These are phyloP conservation scores for Brachionus rotundiformis DNA, from an alignment of 1,140 invertebrate species.

Conservation along the genomic window DNA sequence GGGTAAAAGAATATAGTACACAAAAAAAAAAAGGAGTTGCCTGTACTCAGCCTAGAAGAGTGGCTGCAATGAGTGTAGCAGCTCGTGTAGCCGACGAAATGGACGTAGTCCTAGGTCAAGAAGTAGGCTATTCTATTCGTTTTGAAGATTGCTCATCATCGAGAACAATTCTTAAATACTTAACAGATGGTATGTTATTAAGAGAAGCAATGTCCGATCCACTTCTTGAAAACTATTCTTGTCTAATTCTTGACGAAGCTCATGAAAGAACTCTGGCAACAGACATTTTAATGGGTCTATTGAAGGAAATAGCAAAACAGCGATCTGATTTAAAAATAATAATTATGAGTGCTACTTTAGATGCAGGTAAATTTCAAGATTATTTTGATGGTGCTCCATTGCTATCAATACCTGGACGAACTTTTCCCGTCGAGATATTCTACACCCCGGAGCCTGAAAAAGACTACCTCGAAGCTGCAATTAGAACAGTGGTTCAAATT, in stretches of 20 bases:
- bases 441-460: conserved; percentile 97
- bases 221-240: conserved; percentile 89
- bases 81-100: conserved; percentile 98
- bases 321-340: conserved; percentile 91
- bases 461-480: conserved; percentile 97
- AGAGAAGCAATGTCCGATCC: conserved; percentile 99
- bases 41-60: conserved; percentile 94
- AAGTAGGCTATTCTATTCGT: conserved; percentile 98
- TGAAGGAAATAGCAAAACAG: conserved; percentile 96
- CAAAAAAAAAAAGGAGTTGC: conserved; percentile 74
- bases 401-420: conserved; percentile 95
- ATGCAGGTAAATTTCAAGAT: conserved; percentile 97
- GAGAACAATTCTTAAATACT: conserved; percentile 88
- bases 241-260: conserved; percentile 94
- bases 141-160: conserved; percentile 98
- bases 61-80: conserved; percentile 98
- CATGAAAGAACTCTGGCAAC: conserved; percentile 97
- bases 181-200: conserved; percentile 99
- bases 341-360: conserved; percentile 99
- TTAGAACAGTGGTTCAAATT: conserved; percentile 96
- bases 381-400: conserved; percentile 97
- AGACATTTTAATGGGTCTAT: conserved; percentile 94
- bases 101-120: conserved; percentile 92
- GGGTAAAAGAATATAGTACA: conserved; percentile 70
- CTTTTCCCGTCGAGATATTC: conserved; percentile 96